These are phyloP conservation scores for Notothenia rossii DNA, from an alignment of 2,113 vertebrate genomes.

Conservation along the genomic window DNA sequence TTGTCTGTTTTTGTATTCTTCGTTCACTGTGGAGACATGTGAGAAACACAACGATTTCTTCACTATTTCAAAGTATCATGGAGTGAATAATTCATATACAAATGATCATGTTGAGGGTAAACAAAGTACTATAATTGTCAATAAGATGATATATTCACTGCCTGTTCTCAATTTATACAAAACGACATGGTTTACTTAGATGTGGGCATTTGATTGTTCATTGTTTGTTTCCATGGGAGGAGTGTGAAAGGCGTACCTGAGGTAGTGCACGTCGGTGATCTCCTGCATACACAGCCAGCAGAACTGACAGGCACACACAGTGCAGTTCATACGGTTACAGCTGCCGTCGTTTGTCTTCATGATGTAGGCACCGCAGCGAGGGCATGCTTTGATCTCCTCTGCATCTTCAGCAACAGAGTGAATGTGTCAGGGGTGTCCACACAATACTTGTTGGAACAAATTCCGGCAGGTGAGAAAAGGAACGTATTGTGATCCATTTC, in stretches of 20 bases:
- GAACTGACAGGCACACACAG: slow-evolving; percentile 91
- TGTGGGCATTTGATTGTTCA: neutral
- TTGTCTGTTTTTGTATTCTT: too few species aligned
- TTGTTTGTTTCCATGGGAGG: neutral
- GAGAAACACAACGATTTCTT: too few species aligned
- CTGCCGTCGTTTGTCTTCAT: slow-evolving; percentile 92
- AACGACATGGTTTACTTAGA: neutral
- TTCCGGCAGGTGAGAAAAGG: neutral
- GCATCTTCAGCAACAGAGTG: slow-evolving; percentile 72
- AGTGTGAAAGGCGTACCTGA: slow-evolving; percentile 81
- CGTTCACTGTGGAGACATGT: too few species aligned
- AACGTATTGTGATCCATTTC: too few species aligned
- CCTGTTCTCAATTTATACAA: neutral
- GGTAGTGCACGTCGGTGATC: slow-evolving; percentile 91
- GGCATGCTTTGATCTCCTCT: slow-evolving; percentile 90
- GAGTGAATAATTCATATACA: too few species aligned
- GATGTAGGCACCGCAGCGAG: slow-evolving; percentile 90
- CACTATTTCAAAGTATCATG: too few species aligned
- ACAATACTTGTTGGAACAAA: neutral
- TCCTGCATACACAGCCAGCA: slow-evolving; percentile 93
- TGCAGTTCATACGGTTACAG: slow-evolving; percentile 93
- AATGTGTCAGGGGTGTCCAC: slow-evolving; percentile 6
- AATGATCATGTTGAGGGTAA: too few species aligned
- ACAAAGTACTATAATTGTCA: too few species aligned
- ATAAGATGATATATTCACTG: neutral